Conservation (phyloP, 1,140 invertebrate species). For the Hetaerina americana region DNA sequence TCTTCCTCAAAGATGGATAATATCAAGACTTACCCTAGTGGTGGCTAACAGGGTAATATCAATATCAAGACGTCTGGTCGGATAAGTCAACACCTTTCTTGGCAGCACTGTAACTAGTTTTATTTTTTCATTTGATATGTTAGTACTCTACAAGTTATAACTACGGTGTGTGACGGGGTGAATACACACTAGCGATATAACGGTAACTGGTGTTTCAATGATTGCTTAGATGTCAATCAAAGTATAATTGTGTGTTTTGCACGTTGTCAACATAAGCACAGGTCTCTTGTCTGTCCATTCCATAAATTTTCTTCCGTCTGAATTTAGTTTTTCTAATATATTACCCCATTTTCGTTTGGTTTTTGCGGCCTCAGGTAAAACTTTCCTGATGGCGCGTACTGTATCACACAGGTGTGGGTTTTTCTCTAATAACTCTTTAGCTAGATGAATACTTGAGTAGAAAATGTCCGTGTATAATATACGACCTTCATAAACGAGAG, state of each 20-base stretch:
- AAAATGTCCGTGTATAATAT: conserved; percentile 22
- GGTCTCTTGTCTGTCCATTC: conserved; percentile 31
- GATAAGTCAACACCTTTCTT: conserved; percentile 29
- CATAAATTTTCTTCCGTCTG: conserved; percentile 23
- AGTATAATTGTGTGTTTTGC: conserved; percentile 14
- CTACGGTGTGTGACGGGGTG: too few relatives aligned
- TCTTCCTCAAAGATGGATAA: conserved; percentile 21
- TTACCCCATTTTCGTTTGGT: conserved; percentile 10
- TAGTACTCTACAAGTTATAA: too few relatives aligned
- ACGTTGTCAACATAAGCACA: conserved; percentile 23
- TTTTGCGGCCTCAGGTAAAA: not conserved
- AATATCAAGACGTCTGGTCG: conserved; percentile 28
- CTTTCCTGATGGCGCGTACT: conserved; percentile 18
- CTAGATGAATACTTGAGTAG: conserved; percentile 29
- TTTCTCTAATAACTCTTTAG: conserved; percentile 21
- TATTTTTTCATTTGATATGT: too few relatives aligned
- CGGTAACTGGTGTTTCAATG: conserved; percentile 24
- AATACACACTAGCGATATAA: too few relatives aligned
- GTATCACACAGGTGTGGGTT: conserved; percentile 34
- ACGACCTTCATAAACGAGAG: conserved; percentile 18
- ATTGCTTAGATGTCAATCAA: conserved; percentile 18
- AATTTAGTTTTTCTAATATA: conserved; percentile 24
- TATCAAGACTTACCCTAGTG: too few relatives aligned
- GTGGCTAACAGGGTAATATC: too few relatives aligned
- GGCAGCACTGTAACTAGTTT: conserved; percentile 28